phyloP scores from a whole-genome alignment of 2,113 vertebrate species.

The Paramormyrops kingsleyae region DNA sequence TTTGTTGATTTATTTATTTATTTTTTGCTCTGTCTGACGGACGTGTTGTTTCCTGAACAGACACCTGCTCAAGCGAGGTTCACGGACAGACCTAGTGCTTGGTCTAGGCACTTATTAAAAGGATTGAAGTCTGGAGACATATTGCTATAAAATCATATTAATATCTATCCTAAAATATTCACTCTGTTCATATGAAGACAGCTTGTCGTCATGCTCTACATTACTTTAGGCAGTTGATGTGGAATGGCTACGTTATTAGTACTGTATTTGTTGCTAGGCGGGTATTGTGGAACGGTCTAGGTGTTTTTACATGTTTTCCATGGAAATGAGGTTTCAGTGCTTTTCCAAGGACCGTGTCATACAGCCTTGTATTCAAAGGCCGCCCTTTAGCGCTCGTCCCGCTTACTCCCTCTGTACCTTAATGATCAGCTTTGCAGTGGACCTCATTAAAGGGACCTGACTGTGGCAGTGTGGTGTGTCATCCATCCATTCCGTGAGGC shows the following conservation, averaged over 20 bases:
- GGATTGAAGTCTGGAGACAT: neutral
- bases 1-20: neutral
- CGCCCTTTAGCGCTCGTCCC: neutral
- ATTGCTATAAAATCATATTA: neutral
- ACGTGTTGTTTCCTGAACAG: neutral
- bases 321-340: neutral
- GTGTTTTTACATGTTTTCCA: neutral
- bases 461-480: neutral
- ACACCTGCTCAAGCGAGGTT: neutral
- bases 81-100: neutral
- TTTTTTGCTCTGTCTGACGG: neutral
- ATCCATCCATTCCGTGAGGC: neutral
- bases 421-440: neutral
- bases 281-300: neutral
- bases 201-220: neutral
- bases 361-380: neutral
- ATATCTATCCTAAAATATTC: neutral
- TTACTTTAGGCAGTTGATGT: neutral
- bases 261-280: neutral
- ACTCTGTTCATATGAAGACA: neutral
- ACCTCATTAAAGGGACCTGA: conserved; percentile 1
- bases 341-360: neutral
- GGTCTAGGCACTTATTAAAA: neutral
- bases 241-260: neutral
- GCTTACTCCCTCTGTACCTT: neutral